Base-by-base conservation (phyloP, 2,113 vertebrate species). In the Lophura nycthemera region DNA sequence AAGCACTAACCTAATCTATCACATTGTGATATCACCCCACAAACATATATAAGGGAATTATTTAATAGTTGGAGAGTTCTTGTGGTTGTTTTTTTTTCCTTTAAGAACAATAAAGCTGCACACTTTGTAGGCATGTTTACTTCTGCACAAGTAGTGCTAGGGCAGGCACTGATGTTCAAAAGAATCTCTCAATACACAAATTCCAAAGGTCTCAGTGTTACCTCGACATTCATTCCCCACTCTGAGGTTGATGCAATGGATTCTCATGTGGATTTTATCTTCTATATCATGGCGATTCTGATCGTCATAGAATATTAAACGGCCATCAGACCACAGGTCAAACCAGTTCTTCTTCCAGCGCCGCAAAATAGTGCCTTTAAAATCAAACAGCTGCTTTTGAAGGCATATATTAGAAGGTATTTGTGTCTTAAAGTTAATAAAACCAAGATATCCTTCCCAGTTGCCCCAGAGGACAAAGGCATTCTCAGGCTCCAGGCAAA, bases 341-440 rank as follows among this genome's bases (percentile, higher is more conserved):
- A 99, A 99, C 99, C 99, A 99, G 95, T 99, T 99, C 97, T 97
- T 99, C 95, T 99, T 99, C 99, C 99, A 99, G 2, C 99, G 98
- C 40, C 98, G 98, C 94, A 99, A 95, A 96, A 99, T 99, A 77
- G 99, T 99, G 92, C 99, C 99, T 98, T 97, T 78, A 91, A 92
- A 72, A 93, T 80, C 54, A 92, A 42, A 93, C 36, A 56, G 34
- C 43, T 42, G 59, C 36, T 76, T 94, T 72, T 50, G 24, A 71
- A 47, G n/a, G 20, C 34, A 52, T 24, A 52, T 30, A 81, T 4
- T 10, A 0, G 20, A 25, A 93, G 57, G 63, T 61, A 30, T 50
- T 79, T 75, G 18, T 80, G 15, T 63, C 19, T 30, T 56, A 30
- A 8, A 93, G 30, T 61, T 73, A 61, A 38, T 72, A 65, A 71